phyloP scores from a whole-genome alignment of 2,113 vertebrate genomes.

The Tamias sibiricus region DNA sequence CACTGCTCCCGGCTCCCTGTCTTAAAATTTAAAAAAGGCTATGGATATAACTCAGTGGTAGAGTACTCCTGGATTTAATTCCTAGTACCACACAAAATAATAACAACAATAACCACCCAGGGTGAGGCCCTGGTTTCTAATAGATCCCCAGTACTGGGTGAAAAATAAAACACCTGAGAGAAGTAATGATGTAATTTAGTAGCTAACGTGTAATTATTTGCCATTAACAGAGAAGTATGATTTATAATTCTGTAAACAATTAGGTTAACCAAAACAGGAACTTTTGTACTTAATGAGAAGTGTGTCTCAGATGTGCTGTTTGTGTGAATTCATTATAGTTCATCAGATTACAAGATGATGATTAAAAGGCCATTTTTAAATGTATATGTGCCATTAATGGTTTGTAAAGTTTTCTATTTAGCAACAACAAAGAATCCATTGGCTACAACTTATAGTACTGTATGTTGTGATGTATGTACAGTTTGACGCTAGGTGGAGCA shows the following conservation, averaged over 20 bases:
- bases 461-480: background rate
- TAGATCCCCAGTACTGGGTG: background rate
- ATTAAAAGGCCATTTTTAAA: conserved; percentile 64
- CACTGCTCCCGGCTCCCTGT: too few relatives aligned
- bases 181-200: background rate
- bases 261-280: conserved; percentile 16
- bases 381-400: background rate
- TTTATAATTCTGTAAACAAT: conserved; percentile 73
- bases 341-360: conserved; percentile 52
- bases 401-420: conserved; percentile 34
- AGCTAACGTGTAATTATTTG: conserved; percentile 58
- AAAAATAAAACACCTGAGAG: background rate
- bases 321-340: conserved; percentile 63
- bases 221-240: conserved; percentile 70
- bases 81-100: too few relatives aligned
- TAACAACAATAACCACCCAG: too few relatives aligned
- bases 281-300: conserved; percentile 24
- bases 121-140: background rate
- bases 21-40: too few relatives aligned
- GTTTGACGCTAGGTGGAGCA: conserved; percentile 78
- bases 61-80: too few relatives aligned
- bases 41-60: too few relatives aligned
- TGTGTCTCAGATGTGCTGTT: conserved; percentile 11
- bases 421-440: background rate
- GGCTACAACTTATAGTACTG: background rate